Conservation (phyloP, 2,888 invertebrate species). For the Hipparchia semele region DNA sequence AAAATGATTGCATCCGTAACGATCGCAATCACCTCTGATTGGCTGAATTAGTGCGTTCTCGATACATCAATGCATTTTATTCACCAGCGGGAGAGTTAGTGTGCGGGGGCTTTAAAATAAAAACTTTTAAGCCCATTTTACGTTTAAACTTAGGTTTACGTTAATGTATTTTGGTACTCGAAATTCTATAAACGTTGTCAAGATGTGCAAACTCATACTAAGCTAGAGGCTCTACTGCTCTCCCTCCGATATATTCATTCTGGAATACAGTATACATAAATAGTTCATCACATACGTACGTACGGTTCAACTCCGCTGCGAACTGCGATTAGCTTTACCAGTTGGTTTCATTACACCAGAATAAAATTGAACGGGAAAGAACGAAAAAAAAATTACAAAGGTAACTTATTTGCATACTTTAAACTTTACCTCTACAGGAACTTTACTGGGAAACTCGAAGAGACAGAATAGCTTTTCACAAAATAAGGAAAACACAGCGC, state of each 20-base stretch:
- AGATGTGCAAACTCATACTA: too few species aligned
- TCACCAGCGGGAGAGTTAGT: too few species aligned
- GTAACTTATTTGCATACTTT: neutral
- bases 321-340: neutral
- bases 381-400: neutral
- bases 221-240: neutral
- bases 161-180: too few species aligned
- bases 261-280: neutral
- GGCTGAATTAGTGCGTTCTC: too few species aligned
- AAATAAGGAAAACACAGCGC: constrained; percentile 28
- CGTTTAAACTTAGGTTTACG: too few species aligned
- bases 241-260: neutral
- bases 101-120: too few species aligned
- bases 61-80: too few species aligned
- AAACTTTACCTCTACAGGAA: constrained; percentile 1
- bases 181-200: too few species aligned
- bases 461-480: constrained; percentile 13
- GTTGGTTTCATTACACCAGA: neutral
- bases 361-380: neutral
- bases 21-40: too few species aligned
- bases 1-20: too few species aligned
- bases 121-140: too few species aligned
- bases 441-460: constrained; percentile 5
- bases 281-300: too few species aligned
- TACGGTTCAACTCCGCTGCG: neutral